These are phyloP conservation scores for Rhynchopsitta pachyrhyncha DNA, from an alignment of 2,113 vertebrate genomes.

Conservation along the genomic window DNA sequence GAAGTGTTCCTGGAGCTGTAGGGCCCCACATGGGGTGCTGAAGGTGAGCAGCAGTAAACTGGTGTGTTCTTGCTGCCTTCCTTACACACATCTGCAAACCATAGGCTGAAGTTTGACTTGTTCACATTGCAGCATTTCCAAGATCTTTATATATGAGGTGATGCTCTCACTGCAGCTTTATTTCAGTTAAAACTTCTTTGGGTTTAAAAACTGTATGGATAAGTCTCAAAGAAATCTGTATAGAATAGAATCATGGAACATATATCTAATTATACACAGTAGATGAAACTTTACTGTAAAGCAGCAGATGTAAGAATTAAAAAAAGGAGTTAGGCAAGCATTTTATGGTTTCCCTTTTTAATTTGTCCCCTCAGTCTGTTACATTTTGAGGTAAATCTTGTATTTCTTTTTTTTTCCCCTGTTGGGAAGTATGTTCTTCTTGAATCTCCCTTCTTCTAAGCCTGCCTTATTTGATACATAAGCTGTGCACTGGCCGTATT, in stretches of 20 bases:
- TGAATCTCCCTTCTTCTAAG: background rate
- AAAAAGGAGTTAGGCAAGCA: conserved; percentile 3
- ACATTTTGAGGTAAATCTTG: background rate
- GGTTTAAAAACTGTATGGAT: background rate
- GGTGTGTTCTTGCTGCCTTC: background rate
- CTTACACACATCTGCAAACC: background rate
- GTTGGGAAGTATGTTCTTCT: background rate
- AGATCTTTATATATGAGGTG: background rate
- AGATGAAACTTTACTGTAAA: conserved; percentile 29
- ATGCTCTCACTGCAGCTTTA: background rate
- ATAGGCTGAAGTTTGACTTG: rapidly evolving
- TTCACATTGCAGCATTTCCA: background rate
- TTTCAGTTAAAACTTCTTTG: background rate
- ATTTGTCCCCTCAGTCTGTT: conserved; percentile 5
- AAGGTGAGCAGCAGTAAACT: background rate
- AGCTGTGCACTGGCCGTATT: background rate
- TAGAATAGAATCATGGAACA: background rate
- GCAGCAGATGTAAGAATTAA: conserved; percentile 29
- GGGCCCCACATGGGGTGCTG: background rate
- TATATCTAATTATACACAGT: conserved; percentile 24
- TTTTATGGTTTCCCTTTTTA: conserved; percentile 34
- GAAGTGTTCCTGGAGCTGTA: background rate
- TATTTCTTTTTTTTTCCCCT: background rate
- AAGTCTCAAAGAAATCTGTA: background rate
- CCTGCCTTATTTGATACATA: background rate